A percentile compares a stretch with the other conserved stretches of the same genome.
Evolutionary conservation across 2,797 vertebrate species (phyloP).

Genomic region (Parauchenoglanis ngamensis): DNA sequence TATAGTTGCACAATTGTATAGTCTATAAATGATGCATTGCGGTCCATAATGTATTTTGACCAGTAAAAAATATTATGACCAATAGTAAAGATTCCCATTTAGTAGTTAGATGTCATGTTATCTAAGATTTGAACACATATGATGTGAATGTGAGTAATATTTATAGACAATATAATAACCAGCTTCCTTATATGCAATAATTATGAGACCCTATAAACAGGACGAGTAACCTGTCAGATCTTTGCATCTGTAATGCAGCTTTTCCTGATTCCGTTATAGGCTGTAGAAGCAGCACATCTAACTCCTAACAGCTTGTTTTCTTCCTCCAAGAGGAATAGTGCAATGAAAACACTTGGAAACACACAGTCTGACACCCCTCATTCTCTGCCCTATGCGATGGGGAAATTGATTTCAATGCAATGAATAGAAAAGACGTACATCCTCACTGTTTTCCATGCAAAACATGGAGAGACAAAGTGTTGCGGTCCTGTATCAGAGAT

Average conservation of each 20-base stretch:
- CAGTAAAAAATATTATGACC: constrained; percentile 67
- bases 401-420: constrained; percentile 50
- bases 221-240: constrained; percentile 18
- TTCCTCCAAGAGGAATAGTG: constrained; percentile 76
- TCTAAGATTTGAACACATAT: constrained; percentile 51
- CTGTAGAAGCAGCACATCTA: background rate
- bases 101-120: constrained; percentile 67
- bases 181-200: constrained; percentile 79
- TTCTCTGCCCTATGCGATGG: constrained; percentile 51
- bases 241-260: constrained; percentile 53
- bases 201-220: constrained; percentile 54
- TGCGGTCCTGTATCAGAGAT: constrained; percentile 74
- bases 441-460: constrained; percentile 69
- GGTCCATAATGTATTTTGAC: constrained; percentile 66
- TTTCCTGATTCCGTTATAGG: constrained; percentile 46
- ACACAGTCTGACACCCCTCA: constrained; percentile 41
- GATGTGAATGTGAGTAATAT: constrained; percentile 64
- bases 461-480: constrained; percentile 53
- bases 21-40: constrained; percentile 55
- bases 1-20: constrained; percentile 19
- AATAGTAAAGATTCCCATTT: constrained; percentile 50
- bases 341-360: constrained; percentile 72
- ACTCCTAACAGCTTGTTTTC: constrained; percentile 60
- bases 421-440: constrained; percentile 43
- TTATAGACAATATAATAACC: constrained; percentile 64